Conservation (phyloP, 2,888 invertebrate genomes). For the Petrophora chlorosata region DNA sequence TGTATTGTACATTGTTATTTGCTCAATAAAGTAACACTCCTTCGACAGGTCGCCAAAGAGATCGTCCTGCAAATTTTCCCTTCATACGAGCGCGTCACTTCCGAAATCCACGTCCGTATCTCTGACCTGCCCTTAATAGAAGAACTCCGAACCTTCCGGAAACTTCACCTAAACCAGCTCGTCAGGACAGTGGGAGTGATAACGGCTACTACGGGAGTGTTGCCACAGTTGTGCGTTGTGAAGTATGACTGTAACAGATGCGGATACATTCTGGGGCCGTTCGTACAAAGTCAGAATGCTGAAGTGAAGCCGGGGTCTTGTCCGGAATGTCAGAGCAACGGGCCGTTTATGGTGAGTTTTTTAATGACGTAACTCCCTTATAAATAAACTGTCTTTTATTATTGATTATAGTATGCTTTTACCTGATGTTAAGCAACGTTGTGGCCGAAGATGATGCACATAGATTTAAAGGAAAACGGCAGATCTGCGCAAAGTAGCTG, state of each 20-base stretch:
- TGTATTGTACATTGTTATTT: too few relatives aligned
- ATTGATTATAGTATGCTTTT: background rate
- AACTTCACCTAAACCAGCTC: conserved; percentile 95
- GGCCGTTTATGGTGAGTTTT: conserved; percentile 92
- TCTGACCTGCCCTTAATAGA: conserved; percentile 97
- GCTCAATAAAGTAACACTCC: too few relatives aligned
- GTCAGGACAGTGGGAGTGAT: conserved; percentile 95
- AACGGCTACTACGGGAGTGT: conserved; percentile 96
- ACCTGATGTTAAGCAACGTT: too few relatives aligned
- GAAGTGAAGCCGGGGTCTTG: conserved; percentile 98
- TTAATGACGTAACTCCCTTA: background rate
- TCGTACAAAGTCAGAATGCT: conserved; percentile 95
- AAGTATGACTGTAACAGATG: conserved; percentile 99
- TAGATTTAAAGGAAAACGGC: too few relatives aligned
- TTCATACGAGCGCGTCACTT: conserved; percentile 96
- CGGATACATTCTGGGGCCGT: conserved; percentile 97
- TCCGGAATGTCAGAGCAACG: conserved; percentile 98
- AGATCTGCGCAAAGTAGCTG: too few relatives aligned
- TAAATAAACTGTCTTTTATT: background rate
- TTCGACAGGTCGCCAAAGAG: conserved; percentile 88
- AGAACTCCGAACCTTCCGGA: conserved; percentile 95
- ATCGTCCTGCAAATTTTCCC: conserved; percentile 97
- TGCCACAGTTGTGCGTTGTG: conserved; percentile 97
- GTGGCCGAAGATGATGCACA: too few relatives aligned
- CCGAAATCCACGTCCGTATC: conserved; percentile 97